Evolutionary conservation across 1,140 invertebrate species (phyloP).

Genomic region (Calliphora vicina): DNA sequence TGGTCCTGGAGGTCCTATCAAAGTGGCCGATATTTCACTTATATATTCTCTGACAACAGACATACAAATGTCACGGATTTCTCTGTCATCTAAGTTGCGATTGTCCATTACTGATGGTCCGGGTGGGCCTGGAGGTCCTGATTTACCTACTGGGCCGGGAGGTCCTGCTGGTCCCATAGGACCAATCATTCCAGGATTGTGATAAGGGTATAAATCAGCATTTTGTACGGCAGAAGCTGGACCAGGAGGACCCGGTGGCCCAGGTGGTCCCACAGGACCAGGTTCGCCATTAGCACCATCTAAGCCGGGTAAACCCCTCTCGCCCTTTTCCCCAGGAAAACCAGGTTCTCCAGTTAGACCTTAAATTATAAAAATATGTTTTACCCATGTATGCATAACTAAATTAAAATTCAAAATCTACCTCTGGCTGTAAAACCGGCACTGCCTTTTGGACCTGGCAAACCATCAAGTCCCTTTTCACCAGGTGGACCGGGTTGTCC

Average conservation of each 20-base stretch:
- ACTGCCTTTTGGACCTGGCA: slow-evolving; percentile 66
- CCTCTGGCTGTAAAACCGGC: slow-evolving; percentile 55
- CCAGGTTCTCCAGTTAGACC: slow-evolving; percentile 14
- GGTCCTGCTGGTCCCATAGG: slow-evolving; percentile 28
- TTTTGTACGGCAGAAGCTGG: background rate
- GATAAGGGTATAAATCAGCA: background rate
- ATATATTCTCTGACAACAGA: slow-evolving; percentile 42
- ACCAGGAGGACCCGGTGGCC: slow-evolving; percentile 48
- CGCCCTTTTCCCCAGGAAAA: background rate
- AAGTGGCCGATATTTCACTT: slow-evolving; percentile 31
- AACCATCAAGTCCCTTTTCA: slow-evolving; percentile 39
- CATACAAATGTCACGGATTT: slow-evolving; percentile 44
- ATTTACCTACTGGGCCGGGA: slow-evolving; percentile 50
- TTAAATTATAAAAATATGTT: background rate
- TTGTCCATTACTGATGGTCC: slow-evolving; percentile 46
- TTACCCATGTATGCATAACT: no score
- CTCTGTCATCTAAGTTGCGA: slow-evolving; percentile 35
- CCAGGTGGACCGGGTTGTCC: slow-evolving; percentile 46
- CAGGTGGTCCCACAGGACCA: slow-evolving; percentile 49
- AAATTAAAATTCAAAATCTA: background rate
- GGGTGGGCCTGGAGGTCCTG: slow-evolving; percentile 70
- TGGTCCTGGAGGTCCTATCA: slow-evolving; percentile 49
- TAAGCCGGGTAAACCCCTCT: slow-evolving; percentile 40
- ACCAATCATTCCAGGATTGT: background rate
- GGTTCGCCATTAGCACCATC: slow-evolving; percentile 40